Conservation (phyloP, 2,888 invertebrate genomes). For the Diarsia rubi region DNA sequence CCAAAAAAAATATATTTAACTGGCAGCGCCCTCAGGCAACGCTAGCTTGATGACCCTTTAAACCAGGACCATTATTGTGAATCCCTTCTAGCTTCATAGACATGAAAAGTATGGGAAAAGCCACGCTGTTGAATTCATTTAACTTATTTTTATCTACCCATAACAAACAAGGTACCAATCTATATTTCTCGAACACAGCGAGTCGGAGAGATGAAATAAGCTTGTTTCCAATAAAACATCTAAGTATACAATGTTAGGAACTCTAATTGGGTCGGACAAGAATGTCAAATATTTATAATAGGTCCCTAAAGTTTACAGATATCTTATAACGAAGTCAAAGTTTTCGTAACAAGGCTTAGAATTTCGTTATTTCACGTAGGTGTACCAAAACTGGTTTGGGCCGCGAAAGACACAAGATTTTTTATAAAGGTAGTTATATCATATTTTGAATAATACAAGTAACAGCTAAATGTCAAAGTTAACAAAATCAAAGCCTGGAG, state of each 20-base stretch:
- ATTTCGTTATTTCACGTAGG: conserved; percentile 6
- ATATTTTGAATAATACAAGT: not conserved
- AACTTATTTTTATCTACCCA: conserved; percentile 5
- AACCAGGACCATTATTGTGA: conserved; percentile 17
- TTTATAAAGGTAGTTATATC: not conserved
- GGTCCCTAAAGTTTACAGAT: conserved; percentile 56
- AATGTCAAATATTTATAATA: conserved; percentile 52
- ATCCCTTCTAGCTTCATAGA: not conserved
- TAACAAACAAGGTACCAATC: conserved; percentile 11
- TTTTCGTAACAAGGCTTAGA: conserved; percentile 52
- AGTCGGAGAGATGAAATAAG: conserved; percentile 10
- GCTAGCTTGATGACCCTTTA: conserved; percentile 19
- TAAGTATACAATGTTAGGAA: conserved; percentile 33
- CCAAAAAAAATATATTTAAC: conserved; percentile 7
- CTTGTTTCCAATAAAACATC: conserved; percentile 34
- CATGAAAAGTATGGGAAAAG: not conserved
- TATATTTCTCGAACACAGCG: conserved; percentile 16
- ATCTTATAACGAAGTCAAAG: conserved; percentile 46
- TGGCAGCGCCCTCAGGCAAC: conserved; percentile 2
- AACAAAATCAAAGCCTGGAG: conserved; percentile 23
- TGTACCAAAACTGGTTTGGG: conserved; percentile 21
- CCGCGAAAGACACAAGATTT: not conserved
- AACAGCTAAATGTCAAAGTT: conserved; percentile 14
- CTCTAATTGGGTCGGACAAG: conserved; percentile 52
- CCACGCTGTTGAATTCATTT: not conserved